Base-by-base conservation (phyloP, 2,888 invertebrate species). In the Mechanitis mazaeus region DNA sequence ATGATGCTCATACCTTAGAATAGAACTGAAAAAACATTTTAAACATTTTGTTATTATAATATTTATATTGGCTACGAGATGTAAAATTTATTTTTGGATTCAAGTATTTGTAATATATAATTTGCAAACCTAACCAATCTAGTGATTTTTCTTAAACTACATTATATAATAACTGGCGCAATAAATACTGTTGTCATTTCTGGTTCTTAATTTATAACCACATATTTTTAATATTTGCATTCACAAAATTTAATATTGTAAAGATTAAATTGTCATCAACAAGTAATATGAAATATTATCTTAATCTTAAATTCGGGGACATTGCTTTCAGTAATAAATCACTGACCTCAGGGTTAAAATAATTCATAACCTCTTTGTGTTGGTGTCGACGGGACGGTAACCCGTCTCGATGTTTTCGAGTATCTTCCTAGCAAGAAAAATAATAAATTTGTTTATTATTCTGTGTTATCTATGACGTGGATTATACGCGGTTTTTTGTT, bases 291-390 rank as follows among this genome's bases (percentile, higher is more conserved):
- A 58, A 65, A 56, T 59, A 64, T 59, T 61, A 57, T 61, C 55
- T 55, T 61, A 61, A 59, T 65, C 60, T 57, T 46, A 45, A 28
- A 45, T 58, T 59, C 53, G 47, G 55, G 58, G 58, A 60, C 56
- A 56, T 61, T 69, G 64, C 64, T 68, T 68, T 68, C 64, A 67
- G 62, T 66, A 72, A 80, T 83, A 81, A 81, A 83, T 81, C 77
- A 76, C 70, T 68, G 79, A 81, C 76, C 81, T 65, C 64, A 65
- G 65, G 80, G 79, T 81, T 76, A 73, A 75, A 73, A 76, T 76
- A 71, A 77, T 77, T 77, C 70, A 72, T 76, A 73, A 72, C 70
- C 68, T 71, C 70, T 67, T 76, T 74, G 77, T 76, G 76, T 78
- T 59, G 58, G 60, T 63, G 67, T 64, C 64, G 78, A 79, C 71